These are phyloP conservation scores for Caenorhabditis macrosperma DNA, from an alignment of 2,888 invertebrate genomes.

Conservation along the genomic window DNA sequence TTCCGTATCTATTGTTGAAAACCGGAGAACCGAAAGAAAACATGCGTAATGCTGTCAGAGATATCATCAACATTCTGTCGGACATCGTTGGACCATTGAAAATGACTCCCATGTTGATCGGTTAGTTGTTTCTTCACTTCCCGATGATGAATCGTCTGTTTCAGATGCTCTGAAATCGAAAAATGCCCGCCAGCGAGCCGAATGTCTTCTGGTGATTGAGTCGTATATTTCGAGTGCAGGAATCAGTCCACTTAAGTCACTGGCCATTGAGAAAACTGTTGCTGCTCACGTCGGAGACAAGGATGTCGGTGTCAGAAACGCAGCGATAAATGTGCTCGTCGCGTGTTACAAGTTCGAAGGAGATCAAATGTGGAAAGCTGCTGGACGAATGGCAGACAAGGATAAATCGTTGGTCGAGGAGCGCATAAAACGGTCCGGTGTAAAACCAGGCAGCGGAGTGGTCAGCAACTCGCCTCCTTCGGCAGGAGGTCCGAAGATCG, in stretches of 20 bases:
- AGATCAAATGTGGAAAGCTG: conserved; percentile 83
- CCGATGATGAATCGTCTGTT: conserved; percentile 23
- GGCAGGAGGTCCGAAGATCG: conserved; percentile 62
- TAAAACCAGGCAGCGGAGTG: conserved; percentile 57
- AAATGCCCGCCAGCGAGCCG: conserved; percentile 95
- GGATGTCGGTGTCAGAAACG: conserved; percentile 95
- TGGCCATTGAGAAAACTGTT: conserved; percentile 89
- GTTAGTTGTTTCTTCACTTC: conserved; percentile 12
- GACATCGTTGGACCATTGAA: conserved; percentile 65
- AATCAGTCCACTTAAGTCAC: conserved; percentile 83
- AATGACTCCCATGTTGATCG: conserved; percentile 64
- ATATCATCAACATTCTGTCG: conserved; percentile 64
- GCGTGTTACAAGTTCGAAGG: conserved; percentile 92
- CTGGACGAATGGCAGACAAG: conserved; percentile 83
- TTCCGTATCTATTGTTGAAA: conserved; percentile 95
- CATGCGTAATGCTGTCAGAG: conserved; percentile 59
- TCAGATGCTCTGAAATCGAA: conserved; percentile 94
- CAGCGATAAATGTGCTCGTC: conserved; percentile 94
- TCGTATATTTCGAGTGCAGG: conserved; percentile 86
- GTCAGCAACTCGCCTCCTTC: conserved; percentile 17
- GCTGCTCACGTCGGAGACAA: conserved; percentile 95
- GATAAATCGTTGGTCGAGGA: conserved; percentile 95
- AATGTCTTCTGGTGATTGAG: conserved; percentile 94
- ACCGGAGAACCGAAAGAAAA: conserved; percentile 81
- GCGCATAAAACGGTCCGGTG: conserved; percentile 90